Conservation (phyloP, 2,113 vertebrate genomes). For the Cheilinus undulatus region DNA sequence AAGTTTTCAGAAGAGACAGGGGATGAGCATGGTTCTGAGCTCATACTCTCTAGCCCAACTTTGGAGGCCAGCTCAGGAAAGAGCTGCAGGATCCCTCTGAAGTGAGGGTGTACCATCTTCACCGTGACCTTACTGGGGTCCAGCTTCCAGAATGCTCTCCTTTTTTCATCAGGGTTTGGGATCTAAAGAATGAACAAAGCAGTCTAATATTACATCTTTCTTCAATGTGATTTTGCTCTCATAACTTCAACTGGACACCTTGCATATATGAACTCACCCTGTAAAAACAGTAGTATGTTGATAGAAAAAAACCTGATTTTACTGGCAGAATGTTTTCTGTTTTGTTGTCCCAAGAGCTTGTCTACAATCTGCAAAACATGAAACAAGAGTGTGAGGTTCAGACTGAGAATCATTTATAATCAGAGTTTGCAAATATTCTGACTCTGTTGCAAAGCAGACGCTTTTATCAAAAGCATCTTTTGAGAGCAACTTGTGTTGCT, state of each 20-base stretch:
- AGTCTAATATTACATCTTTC: too few species aligned
- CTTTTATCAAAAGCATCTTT: too few species aligned
- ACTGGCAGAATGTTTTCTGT: slow-evolving; percentile 65
- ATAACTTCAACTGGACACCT: too few species aligned
- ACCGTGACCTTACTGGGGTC: slow-evolving; percentile 55
- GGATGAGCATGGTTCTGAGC: neutral
- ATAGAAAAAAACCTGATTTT: slow-evolving; percentile 78
- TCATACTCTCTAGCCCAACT: neutral
- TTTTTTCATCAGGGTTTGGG: slow-evolving; percentile 63
- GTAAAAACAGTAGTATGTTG: slow-evolving; percentile 74
- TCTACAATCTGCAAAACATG: slow-evolving; percentile 75
- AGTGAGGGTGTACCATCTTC: slow-evolving; percentile 78
- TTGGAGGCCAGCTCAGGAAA: slow-evolving; percentile 65
- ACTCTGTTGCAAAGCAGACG: too few species aligned
- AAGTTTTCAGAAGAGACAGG: slow-evolving; percentile 6
- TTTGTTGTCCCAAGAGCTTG: slow-evolving; percentile 54
- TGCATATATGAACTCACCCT: slow-evolving; percentile 57
- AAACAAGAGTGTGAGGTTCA: too few species aligned
- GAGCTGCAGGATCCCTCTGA: slow-evolving; percentile 65
- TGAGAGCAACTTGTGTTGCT: too few species aligned
- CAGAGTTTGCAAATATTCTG: too few species aligned
- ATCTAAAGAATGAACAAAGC: slow-evolving; percentile 61
- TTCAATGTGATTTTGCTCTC: too few species aligned
- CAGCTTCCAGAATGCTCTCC: slow-evolving; percentile 78
- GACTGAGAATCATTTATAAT: too few species aligned